phyloP scores from a whole-genome alignment of 2,888 invertebrate genomes.

The Mallateleia sp. region DNA sequence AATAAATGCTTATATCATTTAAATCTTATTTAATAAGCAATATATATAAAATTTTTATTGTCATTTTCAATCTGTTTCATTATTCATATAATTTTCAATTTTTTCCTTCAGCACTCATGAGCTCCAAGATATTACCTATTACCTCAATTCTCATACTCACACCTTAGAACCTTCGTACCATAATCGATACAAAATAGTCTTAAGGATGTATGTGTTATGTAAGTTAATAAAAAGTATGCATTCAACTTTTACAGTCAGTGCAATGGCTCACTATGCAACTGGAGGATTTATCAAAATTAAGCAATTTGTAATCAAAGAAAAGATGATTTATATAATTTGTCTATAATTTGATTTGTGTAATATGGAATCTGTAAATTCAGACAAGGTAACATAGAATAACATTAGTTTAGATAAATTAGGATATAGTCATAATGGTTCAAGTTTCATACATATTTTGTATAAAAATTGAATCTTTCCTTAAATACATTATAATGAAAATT shows the following conservation, averaged over 20 bases:
- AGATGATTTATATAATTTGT: conserved; percentile 25
- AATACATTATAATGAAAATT: neutral
- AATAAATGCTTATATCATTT: no score
- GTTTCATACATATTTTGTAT: neutral
- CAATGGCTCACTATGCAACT: conserved; percentile 39
- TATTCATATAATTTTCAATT: no score
- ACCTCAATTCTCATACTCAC: no score
- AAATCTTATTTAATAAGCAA: no score
- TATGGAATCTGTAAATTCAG: conserved; percentile 43
- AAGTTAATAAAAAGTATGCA: neutral
- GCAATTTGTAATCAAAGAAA: conserved; percentile 38
- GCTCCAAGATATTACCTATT: no score
- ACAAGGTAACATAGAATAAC: conserved; percentile 52
- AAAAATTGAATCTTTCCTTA: no score
- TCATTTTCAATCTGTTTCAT: no score
- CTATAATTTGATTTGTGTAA: conserved; percentile 38
- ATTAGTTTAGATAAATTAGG: conserved; percentile 4
- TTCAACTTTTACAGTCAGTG: conserved; percentile 14
- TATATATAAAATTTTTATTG: no score
- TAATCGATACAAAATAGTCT: neutral
- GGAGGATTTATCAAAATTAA: conserved; percentile 44
- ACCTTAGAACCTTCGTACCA: neutral
- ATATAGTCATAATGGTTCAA: conserved; percentile 1
- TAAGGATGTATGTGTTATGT: neutral
- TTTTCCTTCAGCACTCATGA: no score